Base-by-base conservation (phyloP, 2,113 vertebrate species). In the Empidonax alnorum region DNA sequence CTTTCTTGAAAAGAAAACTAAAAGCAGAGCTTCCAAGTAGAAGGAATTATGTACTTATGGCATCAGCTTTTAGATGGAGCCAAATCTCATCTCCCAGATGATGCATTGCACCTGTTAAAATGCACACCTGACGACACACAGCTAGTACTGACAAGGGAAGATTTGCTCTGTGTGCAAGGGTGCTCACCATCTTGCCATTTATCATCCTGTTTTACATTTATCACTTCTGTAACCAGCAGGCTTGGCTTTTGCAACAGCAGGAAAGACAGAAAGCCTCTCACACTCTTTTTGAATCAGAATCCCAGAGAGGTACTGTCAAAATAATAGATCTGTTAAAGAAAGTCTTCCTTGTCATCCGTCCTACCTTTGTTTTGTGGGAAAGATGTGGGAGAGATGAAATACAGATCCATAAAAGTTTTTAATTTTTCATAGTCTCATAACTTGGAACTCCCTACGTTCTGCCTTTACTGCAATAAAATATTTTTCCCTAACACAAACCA, bases 1-100 rank as follows among this genome's bases (percentile, higher is more conserved):
- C 50, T 61, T 89, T 78, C 31, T 65, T 73, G 28, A 92, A 71
- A 90, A 30, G 10, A 47, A 77, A 79, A 55, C 12, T 41, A 68
- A 61, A 84, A 82, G 15, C 55, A 67, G 49, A 79, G 28, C 44
- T 92, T 79, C 58, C 20, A 85, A 7, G 20, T 41, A 50, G 50
- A 79, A 81, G 18, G 27, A 59, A 14, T 39, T 10, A 12, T 3
- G 5, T 65, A 33, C 35, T 72, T 72, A 72, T 0, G 0, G 44
- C 13, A 7, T 49, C 42, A 41, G n/a, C 47, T 73, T 76, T 92
- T 44, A 76, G 35, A 18, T 7, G 20, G 44, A 89, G 35, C n/a
- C 72, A 27, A 55, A 59, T 56, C 5, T 2, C 1, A 1, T 65
- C 89, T 92, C 42, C 49, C 66, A 56, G 28, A 30, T 65, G 81